Evolutionary conservation across 1,140 invertebrate species (phyloP), one percentile per base, ranked within the genome.

Genomic region (Lasioglossum baleicum): DNA sequence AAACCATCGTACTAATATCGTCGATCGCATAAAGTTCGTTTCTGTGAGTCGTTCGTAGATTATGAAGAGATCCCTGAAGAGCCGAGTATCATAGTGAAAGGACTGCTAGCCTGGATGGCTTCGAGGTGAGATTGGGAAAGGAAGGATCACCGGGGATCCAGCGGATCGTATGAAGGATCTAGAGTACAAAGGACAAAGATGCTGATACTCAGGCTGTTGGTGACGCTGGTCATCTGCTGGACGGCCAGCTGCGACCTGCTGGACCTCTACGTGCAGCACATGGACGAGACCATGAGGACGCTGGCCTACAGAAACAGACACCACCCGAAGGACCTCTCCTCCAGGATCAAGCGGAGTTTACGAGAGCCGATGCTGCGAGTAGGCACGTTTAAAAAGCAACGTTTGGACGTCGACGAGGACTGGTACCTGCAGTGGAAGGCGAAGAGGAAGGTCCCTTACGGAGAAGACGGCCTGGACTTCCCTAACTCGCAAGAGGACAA

Each of bases 191-290:
- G 63, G 68, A 71, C 22, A 72, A 88, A 87, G 80, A 90, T 90
- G 91, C 84, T 88, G 79, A 69, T 89, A 68, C 75, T 89, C 70
- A 89, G 81, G 71, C 51, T 90, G 56, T 72, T 87, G 22, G 75
- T 88, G 73, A 78, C 88, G 13, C 63, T 87, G 10, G 22, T 83
- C 67, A 26, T 87, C 17, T 81, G 89, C 63, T 90, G 88, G 71
- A 3, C 89, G 31, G 77, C 82, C 48, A 61, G 78, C 20, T 88
- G 86, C 5, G 92, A 93, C 72, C 83, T 93, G 6, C 35, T 93
- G 73, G 92, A 93, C 63, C 89, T 93, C 0, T 93, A 93, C 64
- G 92, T 93, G 1, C 90, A 93, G 61, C 91, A 93, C 85, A 93
- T 93, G 92, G 92, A 93, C 81, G 91, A 93, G 53, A 90, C 88